Percentiles rank a stretch among this genome's conserved stretches.
phyloP scores from a whole-genome alignment of 2,113 vertebrate genomes.

The Phalacrocorax aristotelis region DNA sequence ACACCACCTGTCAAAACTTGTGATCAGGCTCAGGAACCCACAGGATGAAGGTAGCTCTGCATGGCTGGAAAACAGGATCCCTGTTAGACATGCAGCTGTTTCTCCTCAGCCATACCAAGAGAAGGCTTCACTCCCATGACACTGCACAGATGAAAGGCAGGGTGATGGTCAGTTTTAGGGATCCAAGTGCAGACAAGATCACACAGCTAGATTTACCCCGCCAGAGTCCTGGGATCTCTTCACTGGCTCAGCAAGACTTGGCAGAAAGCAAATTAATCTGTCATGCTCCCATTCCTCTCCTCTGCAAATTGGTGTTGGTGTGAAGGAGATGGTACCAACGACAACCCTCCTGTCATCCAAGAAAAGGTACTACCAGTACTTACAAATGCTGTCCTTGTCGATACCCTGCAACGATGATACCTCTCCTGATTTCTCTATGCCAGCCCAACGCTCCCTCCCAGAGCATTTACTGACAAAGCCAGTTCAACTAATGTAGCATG shows the following conservation, averaged over 20 bases:
- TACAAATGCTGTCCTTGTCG: not conserved
- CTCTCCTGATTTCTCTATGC: not conserved
- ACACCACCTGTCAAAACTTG: fast-evolving
- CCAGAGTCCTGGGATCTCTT: not conserved
- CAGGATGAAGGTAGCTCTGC: not conserved
- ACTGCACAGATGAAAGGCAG: not conserved
- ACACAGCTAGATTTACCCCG: not conserved
- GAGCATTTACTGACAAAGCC: not conserved
- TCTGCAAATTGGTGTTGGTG: not conserved
- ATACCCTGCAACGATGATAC: not conserved
- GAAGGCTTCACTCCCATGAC: not conserved
- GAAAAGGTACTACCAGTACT: not conserved
- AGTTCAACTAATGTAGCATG: not conserved
- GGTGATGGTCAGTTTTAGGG: not conserved
- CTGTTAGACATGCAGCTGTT: not conserved
- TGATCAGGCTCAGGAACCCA: not conserved
- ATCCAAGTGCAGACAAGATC: not conserved
- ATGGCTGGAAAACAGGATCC: not conserved
- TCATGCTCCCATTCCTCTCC: not conserved
- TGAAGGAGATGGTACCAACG: not conserved
- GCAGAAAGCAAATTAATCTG: not conserved
- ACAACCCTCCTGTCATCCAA: not conserved
- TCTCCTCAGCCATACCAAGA: not conserved
- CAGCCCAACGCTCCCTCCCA: not conserved
- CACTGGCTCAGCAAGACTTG: not conserved